These are phyloP conservation scores for Takifugu ocellatus DNA, from an alignment of 2,797 vertebrate genomes.

Conservation along the genomic window DNA sequence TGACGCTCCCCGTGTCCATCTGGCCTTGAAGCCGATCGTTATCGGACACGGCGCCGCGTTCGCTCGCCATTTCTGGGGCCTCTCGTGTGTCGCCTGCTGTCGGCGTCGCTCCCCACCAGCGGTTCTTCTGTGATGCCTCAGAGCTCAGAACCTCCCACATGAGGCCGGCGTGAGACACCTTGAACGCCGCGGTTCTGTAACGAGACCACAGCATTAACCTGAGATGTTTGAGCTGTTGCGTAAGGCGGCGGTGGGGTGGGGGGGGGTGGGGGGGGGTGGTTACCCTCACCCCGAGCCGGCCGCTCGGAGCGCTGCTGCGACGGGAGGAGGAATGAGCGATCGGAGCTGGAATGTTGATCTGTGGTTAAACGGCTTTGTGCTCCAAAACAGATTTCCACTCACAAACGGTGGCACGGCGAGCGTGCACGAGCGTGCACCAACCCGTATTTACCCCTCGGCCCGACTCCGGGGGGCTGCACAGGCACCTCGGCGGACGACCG, in stretches of 20 bases:
- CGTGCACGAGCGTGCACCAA: not conserved
- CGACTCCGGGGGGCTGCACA: too few relatives aligned
- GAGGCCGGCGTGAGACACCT: slow-evolving; percentile 59
- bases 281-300: too few relatives aligned
- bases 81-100: not conserved
- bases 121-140: not conserved
- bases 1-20: too few relatives aligned
- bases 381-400: slow-evolving; percentile 54
- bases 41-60: too few relatives aligned
- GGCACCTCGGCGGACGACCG: too few relatives aligned
- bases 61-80: too few relatives aligned
- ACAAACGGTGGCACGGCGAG: slow-evolving; percentile 49
- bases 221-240: too few relatives aligned
- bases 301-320: slow-evolving; percentile 29
- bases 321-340: slow-evolving; percentile 58
- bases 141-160: slow-evolving; percentile 5
- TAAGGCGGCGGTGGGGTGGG: too few relatives aligned
- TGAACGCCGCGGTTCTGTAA: slow-evolving; percentile 1
- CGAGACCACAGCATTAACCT: too few relatives aligned
- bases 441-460: too few relatives aligned
- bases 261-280: too few relatives aligned
- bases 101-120: slow-evolving; percentile 14
- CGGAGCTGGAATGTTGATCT: slow-evolving; percentile 76
- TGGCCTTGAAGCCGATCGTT: too few relatives aligned
- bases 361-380: slow-evolving; percentile 73